Evolutionary conservation across 92 coral and sea anemone genomes (phyloP), one percentile per base, ranked within the genome.

Genomic region (Siderastrea radians): DNA sequence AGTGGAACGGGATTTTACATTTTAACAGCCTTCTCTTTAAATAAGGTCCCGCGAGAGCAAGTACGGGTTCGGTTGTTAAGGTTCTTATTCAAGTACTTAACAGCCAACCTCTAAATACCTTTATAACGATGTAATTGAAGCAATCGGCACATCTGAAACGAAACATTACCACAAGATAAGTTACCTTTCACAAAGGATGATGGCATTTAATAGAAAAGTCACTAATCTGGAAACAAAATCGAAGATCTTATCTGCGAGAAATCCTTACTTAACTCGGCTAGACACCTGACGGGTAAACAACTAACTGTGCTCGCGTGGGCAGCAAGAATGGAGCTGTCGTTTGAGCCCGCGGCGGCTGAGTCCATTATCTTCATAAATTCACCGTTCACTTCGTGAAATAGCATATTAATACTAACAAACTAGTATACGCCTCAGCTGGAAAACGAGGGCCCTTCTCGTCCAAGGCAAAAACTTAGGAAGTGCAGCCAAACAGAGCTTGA

Each of bases 211-310:
- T 49, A 72, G 55, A 44, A 49, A 54, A 68, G 51, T 45, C 64
- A 48, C 51, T 68, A 55, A 81, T 12, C 62, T 70, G 65, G 47
- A 58, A 71, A 70, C 53, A 66, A 50, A 84, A 73, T 63, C 62
- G 80, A 16, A 74, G 87, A 84, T 84, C 81, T 84, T 84, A 84
- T 84, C 87, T 48, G 7, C 15, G 10, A 49, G 72, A 43, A 58
- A 59, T 13, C 58, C 74, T 49, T 46, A 5, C 17, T 17, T 10
- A n/a, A 70, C 86, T 82, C 52, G 57, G 86, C 51, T 49, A 61
- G 87, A 73, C 87, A 84, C 87, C 87, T 84, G 87, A 84, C 55
- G 48, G 5, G 26, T 50, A 15, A 51, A 68, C 69, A 26, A n/a
- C 17, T 53, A 12, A 11, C 74, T 3, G 13, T 16, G 78, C 78